Evolutionary conservation across 2,888 invertebrate genomes (phyloP), one percentile per base, ranked within the genome.

Genomic region (Drosophila nr. perissopoda): DNA sequence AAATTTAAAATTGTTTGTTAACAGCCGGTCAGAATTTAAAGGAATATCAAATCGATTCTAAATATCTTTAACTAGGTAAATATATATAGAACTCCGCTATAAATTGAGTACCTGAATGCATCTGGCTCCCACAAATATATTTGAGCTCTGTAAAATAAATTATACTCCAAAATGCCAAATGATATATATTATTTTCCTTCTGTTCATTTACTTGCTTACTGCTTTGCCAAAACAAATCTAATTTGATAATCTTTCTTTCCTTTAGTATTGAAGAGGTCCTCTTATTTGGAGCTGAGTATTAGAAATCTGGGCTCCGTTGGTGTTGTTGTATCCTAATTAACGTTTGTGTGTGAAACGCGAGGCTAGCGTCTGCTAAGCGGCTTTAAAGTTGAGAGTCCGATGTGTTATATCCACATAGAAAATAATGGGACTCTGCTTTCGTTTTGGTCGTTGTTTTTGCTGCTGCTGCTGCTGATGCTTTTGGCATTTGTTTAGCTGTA

Each of bases 401-500:
- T 59, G 72, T 29, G 63, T 48, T 59, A 38, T 57, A 63, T 61
- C 48, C 63, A 53, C 46, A 27, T 49, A 25, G 59, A 65, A 72
- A 75, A 72, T 75, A 69, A 65, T 71, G 75, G 56, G 49, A 49
- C 58, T 34, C 11, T n/a, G 29, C 10, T 16, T 40, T 38, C 56
- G 36, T 36, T 29, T 40, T 13, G 13, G 54, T 18, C 38, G 54
- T 33, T 61, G 60, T 33, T 48, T 33, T 34, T 58, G 49, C 29
- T 70, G 58, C 53, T n/a, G 1, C 11, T 31, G 51, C 11, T 63
- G 65, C 67, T 70, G 49, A 53, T 69, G 64, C 8, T 25, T 56
- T 61, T 51, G 64, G 36, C 74, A 74, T 84, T 84, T 78, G 76
- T 49, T 64, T 49, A 63, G 58, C 82, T 78, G 87, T 85, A 87